phyloP scores from a whole-genome alignment of 2,888 invertebrate genomes.

The Diarsia rubi region DNA sequence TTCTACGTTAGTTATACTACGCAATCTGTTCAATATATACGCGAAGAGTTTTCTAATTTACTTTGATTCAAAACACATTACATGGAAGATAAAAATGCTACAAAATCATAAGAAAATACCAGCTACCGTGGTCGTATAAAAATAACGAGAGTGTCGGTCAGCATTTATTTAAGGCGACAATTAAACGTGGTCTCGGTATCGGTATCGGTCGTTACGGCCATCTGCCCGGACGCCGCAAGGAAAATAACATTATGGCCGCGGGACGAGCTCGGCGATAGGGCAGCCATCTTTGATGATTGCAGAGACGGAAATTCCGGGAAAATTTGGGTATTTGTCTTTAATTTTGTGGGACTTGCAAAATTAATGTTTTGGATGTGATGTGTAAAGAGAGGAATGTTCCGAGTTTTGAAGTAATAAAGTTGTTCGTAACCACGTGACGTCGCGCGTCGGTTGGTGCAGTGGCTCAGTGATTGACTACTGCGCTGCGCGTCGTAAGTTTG shows the following conservation, averaged over 20 bases:
- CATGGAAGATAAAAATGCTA: constrained; percentile 10
- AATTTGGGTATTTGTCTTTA: background rate
- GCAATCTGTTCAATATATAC: background rate
- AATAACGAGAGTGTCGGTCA: constrained; percentile 58
- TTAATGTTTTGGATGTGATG: background rate
- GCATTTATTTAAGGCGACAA: constrained; percentile 68
- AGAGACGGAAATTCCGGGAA: background rate
- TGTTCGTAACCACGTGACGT: background rate
- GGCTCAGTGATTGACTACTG: too few relatives aligned
- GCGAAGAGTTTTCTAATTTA: background rate
- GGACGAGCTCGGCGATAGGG: constrained; percentile 31
- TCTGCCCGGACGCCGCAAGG: constrained; percentile 61
- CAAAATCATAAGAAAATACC: constrained; percentile 42
- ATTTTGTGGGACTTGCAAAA: background rate
- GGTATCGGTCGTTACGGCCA: constrained; percentile 60
- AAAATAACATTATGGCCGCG: constrained; percentile 62
- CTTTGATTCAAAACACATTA: constrained; percentile 15
- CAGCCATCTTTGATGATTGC: constrained; percentile 24
- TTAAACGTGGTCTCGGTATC: constrained; percentile 58
- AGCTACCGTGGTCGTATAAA: constrained; percentile 54
- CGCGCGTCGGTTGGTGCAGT: too few relatives aligned
- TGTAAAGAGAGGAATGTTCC: background rate
- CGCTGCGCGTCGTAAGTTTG: too few relatives aligned
- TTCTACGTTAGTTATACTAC: background rate
- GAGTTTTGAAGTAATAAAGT: background rate